Conservation (phyloP, 2,113 vertebrate genomes). For the Mirounga angustirostris region DNA sequence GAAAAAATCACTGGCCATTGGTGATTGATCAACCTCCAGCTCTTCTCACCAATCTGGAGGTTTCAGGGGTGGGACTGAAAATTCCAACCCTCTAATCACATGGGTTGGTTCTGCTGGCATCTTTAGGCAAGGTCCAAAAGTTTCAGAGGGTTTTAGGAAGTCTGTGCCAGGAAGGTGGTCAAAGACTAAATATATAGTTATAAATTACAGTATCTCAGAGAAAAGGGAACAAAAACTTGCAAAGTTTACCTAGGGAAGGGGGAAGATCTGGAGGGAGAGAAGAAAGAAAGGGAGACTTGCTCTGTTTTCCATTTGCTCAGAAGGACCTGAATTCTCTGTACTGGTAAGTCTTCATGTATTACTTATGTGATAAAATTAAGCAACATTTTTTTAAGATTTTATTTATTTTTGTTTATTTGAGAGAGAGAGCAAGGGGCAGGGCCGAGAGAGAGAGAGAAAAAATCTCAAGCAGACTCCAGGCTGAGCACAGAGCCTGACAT, state of each 20-base stretch:
- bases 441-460: not conserved
- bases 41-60: not conserved
- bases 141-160: not conserved
- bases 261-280: not conserved
- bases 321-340: not conserved
- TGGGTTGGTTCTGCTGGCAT: not conserved
- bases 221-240: not conserved
- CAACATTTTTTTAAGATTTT: not conserved
- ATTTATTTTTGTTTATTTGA: not conserved
- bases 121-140: not conserved
- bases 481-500: not conserved
- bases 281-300: not conserved
- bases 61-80: not conserved
- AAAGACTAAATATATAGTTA: not conserved
- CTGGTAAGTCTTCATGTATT: not conserved
- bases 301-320: not conserved
- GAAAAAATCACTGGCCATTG: no score
- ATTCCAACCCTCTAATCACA: not conserved
- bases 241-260: not conserved
- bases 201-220: not conserved
- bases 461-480: not conserved
- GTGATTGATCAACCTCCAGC: not conserved
- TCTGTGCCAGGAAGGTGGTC: not conserved
- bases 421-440: not conserved
- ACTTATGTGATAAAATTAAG: not conserved